Percentiles rank a stretch among this genome's conserved stretches.
Evolutionary conservation across 2,113 vertebrate genomes (phyloP).

Genomic region (Euleptes europaea): DNA sequence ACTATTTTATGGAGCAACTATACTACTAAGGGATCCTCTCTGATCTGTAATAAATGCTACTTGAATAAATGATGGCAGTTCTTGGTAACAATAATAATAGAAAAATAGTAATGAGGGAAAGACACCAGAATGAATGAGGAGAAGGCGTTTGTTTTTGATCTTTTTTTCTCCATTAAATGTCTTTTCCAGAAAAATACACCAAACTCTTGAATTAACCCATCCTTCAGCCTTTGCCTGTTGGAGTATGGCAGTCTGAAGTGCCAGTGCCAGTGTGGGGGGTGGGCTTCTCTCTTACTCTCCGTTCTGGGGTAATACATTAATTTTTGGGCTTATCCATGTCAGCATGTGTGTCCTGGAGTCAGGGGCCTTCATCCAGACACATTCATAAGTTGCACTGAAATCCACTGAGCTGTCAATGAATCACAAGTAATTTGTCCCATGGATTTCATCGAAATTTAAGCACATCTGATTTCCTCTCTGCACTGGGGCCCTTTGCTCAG

Average conservation of each 20-base stretch:
- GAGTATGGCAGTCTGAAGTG: background rate
- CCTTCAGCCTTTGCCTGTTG: background rate
- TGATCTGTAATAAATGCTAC: background rate
- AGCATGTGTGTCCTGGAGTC: background rate
- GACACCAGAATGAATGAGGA: background rate
- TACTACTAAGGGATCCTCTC: background rate
- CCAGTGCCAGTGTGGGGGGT: background rate
- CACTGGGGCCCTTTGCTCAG: background rate
- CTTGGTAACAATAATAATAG: background rate
- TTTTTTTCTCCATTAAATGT: background rate
- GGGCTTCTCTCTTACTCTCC: background rate
- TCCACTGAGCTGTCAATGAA: background rate
- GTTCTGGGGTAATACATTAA: background rate
- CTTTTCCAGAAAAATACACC: too few relatives aligned
- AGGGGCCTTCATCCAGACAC: background rate
- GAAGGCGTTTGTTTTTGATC: background rate
- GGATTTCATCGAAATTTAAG: background rate
- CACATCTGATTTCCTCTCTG: background rate
- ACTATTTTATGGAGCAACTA: background rate
- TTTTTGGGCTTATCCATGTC: background rate
- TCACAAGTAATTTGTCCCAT: background rate
- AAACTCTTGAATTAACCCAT: too few relatives aligned
- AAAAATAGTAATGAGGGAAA: background rate
- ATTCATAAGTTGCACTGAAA: too few relatives aligned
- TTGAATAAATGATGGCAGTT: slow-evolving; percentile 8